A percentile compares a stretch with the other conserved stretches of the same genome.
Conservation (phyloP, 1,140 invertebrate genomes). For the Drosophila sucinea region DNA sequence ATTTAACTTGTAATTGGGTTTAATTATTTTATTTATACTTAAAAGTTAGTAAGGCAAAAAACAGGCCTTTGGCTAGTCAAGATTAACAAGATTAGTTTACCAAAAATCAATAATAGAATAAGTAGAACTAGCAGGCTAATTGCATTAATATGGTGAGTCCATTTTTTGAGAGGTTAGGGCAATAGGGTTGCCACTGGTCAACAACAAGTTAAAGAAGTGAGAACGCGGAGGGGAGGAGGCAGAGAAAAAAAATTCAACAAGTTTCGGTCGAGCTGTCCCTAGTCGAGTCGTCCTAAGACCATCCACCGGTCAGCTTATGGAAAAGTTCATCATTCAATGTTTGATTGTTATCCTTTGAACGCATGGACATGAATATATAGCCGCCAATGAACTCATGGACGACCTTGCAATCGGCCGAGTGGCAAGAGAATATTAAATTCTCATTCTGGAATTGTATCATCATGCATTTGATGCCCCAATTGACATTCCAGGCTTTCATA, state of each 20-base stretch:
- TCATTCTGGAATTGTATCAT: conserved; percentile 99
- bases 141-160: conserved; percentile 2
- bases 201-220: background rate
- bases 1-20: background rate
- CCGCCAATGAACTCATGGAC: conserved; percentile 99
- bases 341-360: conserved; percentile 99
- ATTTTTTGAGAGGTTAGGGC: conserved; percentile 1
- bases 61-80: background rate
- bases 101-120: background rate
- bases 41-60: conserved; percentile 5
- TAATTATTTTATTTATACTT: conserved; percentile 10
- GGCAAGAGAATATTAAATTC: conserved; percentile 96
- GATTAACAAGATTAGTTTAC: conserved; percentile 8
- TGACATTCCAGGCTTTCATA: conserved; percentile 99
- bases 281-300: conserved; percentile 83
- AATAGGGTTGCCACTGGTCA: conserved; percentile 2
- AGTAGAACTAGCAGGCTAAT: background rate
- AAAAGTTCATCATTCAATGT: conserved; percentile 98
- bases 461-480: conserved; percentile 99
- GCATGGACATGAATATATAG: conserved; percentile 99
- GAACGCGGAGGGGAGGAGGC: no score
- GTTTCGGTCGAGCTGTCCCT: background rate
- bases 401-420: conserved; percentile 98
- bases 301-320: conserved; percentile 99
- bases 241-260: background rate